Evolutionary conservation across 2,888 invertebrate species (phyloP), one percentile per base, ranked within the genome.

Genomic region (Hypercompe scribonia): DNA sequence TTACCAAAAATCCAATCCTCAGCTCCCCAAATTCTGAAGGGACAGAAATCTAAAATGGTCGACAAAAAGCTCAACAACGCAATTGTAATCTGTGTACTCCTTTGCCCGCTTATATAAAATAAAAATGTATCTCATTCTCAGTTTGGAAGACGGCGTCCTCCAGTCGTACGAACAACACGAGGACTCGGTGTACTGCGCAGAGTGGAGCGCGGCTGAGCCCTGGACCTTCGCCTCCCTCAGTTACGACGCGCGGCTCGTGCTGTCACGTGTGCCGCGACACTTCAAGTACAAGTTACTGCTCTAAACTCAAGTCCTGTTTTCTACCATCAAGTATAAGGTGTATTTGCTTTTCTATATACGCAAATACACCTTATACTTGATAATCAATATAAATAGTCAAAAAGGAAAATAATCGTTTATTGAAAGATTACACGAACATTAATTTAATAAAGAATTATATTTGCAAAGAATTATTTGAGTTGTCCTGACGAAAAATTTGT

Each of bases 161-260:
- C 98, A 98, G 71, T 98, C 97, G 75, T 99, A 99, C 89, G 99
- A 99, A 90, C 99, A 99, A 85, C 99, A 99, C 89, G 99, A 99
- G 91, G 99, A 99, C 92, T 99, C 99, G 11, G 99, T 99, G 28
- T 99, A 99, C 94, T 98, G 98, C 87, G 98, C 98, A 0, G 99
- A 99, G 92, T 99, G 99, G 99, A 99, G 99, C 78, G 97, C 98
- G 34, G 98, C 98, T 36, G 99, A 99, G 95, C 99, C 99, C 24
- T 99, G 99, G 99, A 97, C 99, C 74, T 99, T 99, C 96, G 99
- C 99, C n/a, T 99, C 99, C 0, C 96, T 99, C 1, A 99, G 99
- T 90, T 99, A 99, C 91, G 99, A 99, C 93, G 99, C 99, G 0
- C 95, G 99, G 68, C 96, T 99, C 31, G 97, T 99, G 68, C 97